phyloP scores from a whole-genome alignment of 2,113 vertebrate genomes.

The Oceanites oceanicus region DNA sequence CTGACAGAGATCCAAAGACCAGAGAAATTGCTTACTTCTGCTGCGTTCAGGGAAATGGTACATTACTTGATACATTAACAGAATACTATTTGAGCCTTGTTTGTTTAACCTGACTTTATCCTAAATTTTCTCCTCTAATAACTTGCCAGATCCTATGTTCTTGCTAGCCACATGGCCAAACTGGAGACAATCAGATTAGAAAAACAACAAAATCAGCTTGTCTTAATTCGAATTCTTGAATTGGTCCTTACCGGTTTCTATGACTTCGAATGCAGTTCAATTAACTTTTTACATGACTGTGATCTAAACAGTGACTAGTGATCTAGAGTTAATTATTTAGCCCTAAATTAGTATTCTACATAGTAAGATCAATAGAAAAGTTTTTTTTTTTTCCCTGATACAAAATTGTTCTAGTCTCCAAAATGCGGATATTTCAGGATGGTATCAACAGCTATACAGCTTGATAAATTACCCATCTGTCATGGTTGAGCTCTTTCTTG shows the following conservation, averaged over 20 bases:
- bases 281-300: not conserved
- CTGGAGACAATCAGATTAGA: not conserved
- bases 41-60: not conserved
- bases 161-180: not conserved
- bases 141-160: not conserved
- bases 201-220: not conserved
- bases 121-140: not conserved
- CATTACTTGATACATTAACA: not conserved
- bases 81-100: not conserved
- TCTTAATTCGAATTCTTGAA: not conserved
- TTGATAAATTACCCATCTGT: slow-evolving; percentile 21
- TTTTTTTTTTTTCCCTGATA: not conserved
- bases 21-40: not conserved
- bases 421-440: slow-evolving; percentile 5
- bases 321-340: not conserved
- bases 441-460: not conserved
- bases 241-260: not conserved
- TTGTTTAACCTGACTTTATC: slow-evolving; percentile 4
- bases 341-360: not conserved
- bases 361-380: not conserved
- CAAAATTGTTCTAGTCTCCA: not conserved
- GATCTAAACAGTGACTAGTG: not conserved
- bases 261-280: not conserved
- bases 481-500: not conserved
- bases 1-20: not conserved